phyloP scores from a whole-genome alignment of 2,888 invertebrate species.

The Stratiomys singularior region DNA sequence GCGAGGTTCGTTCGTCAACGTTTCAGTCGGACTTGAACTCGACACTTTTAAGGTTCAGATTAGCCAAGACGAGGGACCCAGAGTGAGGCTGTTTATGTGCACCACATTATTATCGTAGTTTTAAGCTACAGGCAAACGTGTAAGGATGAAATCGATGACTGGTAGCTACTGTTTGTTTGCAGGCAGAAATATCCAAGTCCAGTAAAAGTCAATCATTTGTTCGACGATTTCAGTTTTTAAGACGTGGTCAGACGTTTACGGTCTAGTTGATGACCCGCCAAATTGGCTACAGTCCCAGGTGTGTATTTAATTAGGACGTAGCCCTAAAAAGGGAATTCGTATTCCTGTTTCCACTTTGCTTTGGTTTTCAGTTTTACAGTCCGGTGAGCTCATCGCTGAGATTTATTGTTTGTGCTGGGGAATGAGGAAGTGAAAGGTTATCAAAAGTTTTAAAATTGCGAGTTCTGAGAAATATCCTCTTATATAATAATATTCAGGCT shows the following conservation, averaged over 20 bases:
- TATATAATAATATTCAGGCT: too few species aligned
- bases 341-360: background rate
- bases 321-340: background rate
- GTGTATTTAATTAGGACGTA: background rate
- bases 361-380: too few species aligned
- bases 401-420: too few species aligned
- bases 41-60: background rate
- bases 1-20: background rate
- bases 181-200: slow-evolving; percentile 48
- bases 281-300: background rate
- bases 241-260: background rate
- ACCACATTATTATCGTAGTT: background rate
- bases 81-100: background rate
- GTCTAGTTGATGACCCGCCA: background rate
- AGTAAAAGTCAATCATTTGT: slow-evolving; percentile 50
- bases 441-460: too few species aligned
- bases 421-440: too few species aligned
- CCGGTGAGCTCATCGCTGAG: too few species aligned
- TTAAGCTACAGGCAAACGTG: too few species aligned
- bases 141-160: background rate
- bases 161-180: slow-evolving; percentile 45
- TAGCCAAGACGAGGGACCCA: background rate
- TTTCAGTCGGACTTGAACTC: background rate
- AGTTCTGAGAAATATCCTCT: too few species aligned
- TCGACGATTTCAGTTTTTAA: slow-evolving; percentile 45